Evolutionary conservation across 2,888 invertebrate genomes (phyloP), one percentile per base, ranked within the genome.

Genomic region (Hedya salicella): DNA sequence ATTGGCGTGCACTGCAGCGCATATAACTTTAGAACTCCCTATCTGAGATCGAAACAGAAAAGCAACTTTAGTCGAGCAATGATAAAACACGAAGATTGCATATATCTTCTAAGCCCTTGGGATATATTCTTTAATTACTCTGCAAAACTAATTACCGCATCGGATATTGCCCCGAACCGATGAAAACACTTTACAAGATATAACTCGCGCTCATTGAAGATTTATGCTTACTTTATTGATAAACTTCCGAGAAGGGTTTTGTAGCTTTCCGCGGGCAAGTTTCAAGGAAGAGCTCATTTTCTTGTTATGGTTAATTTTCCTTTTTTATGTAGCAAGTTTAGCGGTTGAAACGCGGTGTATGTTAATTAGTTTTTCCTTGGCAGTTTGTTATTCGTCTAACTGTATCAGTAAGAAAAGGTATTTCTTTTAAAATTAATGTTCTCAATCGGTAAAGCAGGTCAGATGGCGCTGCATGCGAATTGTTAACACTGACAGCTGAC

Each of bases 231-330:
- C 76, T 77, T 78, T 79, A 78, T 78, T 78, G 78, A 79, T 79
- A 77, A 80, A 79, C 77, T 79, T 78, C 69, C 71, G 68, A 70
- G 72, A 72, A 75, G 74, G 77, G 75, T 74, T 75, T 70, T 71
- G 71, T 68, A 73, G 73, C 72, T 74, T 75, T 70, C 70, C 68
- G 62, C 56, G 62, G 60, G 68, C 71, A 78, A 82, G 74, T 80
- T 80, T 70, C 52, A 59, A 69, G 73, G 70, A 69, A 71, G 74
- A 78, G 76, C 78, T 82, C 78, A 79, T 81, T 83, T 81, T 78
- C 80, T 71, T 80, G 78, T 78, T 82, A 80, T 78, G 79, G 81
- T 77, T 84, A 82, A 85, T 85, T 83, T 79, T 77, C 73, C 76
- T 78, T 81, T 63, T 83, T 81, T 82, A 83, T 79, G 81, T 78